Evolutionary conservation across 2,888 invertebrate species (phyloP), one percentile per base, ranked within the genome.

Genomic region (Harmothoe impar): DNA sequence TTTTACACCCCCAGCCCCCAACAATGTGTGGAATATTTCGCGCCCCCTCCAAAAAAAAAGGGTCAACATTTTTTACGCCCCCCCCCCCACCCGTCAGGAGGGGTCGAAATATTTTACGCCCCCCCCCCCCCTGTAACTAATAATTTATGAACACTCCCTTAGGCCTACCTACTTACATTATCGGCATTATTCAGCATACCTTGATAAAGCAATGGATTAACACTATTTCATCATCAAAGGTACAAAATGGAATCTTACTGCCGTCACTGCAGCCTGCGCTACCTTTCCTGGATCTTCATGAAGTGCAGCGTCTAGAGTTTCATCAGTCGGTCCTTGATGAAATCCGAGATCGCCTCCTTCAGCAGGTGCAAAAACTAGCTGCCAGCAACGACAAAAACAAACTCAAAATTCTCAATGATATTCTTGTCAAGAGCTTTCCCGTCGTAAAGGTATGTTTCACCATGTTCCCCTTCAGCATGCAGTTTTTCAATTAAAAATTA

Each of bases 241-340:
- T 98, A 35, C 95, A 96, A 90, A 96, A 96, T 94, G 96, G 96
- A 10, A 95, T 96, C 84, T 92, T 95, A 90, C 96, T 99, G 85
- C 99, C 99, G 0, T 99, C 99, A 0, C 96, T 99, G 88, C 97
- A 98, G 88, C 99, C 99, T 25, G 99, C 99, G 98, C 96, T 99
- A 91, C 99, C 99, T 0, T 96, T 99, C 25, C 96, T 99, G 17
- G 99, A 99, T 96, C 97, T 99, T 33, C 99, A 99, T 95, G 98
- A 98, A 1, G 98, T 99, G 0, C 97, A 98, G 33, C 97, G 99
- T 90, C 96, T 98, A 25, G 99, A 99, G 95, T 99, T 99, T 96
- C 99, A 99, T 95, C 98, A 98, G 90, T 98, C 99, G 0, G 95
- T 95, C 5, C 92, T 95, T 91, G 95, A 95, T 86, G 95, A 95